Base-by-base conservation (phyloP, 30 jellyfish, hydroid and myxozoan genomes). In the Turritopsis dohrnii region DNA sequence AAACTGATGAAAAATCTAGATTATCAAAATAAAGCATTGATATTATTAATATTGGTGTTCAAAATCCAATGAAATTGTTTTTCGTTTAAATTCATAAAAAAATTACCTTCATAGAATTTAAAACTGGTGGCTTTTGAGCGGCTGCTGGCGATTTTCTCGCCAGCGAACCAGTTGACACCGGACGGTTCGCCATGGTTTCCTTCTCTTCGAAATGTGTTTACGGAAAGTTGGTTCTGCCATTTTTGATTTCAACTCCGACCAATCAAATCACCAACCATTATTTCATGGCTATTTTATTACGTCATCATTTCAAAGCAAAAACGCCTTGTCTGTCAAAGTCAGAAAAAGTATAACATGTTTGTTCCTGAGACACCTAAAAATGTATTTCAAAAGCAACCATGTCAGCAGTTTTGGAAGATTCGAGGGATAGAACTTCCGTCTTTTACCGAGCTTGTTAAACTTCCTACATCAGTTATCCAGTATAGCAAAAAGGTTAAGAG, bases 101-200 rank as follows among this genome's bases (percentile, higher is more conserved):
- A 29, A 54, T 28, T 52, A 93, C 98, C 98, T 93, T 93, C 98
- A 93, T 76, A 26, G 94, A 86, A 74, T 88, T 88, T 29, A 85
- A 65, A 52, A 82, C 96, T 52, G 98, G 98, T 20, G 98, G 98
- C 88, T 84, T 93, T 25, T 92, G 87, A 29, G 98, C 98, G 24
- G 98, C 98, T n/a, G 98, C 98, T 71, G 98, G 96, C 17, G 98
- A 93, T 75, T 93, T 93, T 71, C 96, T 80, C 21, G 96, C 98
- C 41, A 85, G 60, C 21, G 92, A 77, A 28, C 81, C 86, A n/a
- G 92, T 22, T 53, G 89, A 71, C 65, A 84, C 80, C 26, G 96
- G 92, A 74, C 93, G 87, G 72, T 96, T 81, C 88, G 98, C 96
- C 97, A 92, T 92, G 13, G 60, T 41, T 41, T 41, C 60, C 13